These are phyloP conservation scores for Leucoraja erinaceus DNA, from an alignment of 2,113 vertebrate genomes.

Conservation along the genomic window DNA sequence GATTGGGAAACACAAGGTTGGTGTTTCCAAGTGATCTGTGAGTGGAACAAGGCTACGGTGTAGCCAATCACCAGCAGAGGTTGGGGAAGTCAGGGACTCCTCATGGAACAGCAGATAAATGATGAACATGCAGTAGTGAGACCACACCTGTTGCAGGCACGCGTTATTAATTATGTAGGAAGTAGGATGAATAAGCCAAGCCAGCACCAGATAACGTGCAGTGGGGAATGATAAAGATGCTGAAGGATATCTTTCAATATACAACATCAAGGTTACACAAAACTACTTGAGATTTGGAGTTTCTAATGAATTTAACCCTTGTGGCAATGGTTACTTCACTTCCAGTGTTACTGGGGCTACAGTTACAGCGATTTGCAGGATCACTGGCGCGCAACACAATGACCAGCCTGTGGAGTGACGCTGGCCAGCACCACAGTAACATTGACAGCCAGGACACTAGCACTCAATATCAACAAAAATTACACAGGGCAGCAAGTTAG, in stretches of 20 bases:
- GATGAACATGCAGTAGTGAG: constrained; percentile 44
- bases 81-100: constrained; percentile 59
- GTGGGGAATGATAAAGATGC: constrained; percentile 49
- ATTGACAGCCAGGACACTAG: neutral
- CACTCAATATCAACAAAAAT: neutral
- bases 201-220: constrained; percentile 35
- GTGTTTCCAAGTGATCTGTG: constrained; percentile 46
- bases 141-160: constrained; percentile 67
- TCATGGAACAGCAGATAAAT: constrained; percentile 43
- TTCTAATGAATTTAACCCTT: neutral
- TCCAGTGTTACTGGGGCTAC: neutral
- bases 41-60: constrained; percentile 40
- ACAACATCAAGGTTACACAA: constrained; percentile 55
- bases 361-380: neutral
- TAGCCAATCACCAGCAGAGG: constrained; percentile 44
- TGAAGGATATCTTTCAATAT: constrained; percentile 48
- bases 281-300: constrained; percentile 40
- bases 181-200: constrained; percentile 43
- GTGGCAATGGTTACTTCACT: rapidly evolving
- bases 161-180: constrained; percentile 61
- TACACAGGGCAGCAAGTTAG: neutral
- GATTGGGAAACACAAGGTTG: constrained; percentile 60
- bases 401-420: neutral
- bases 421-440: neutral
- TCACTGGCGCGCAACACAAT: no score